phyloP scores from a whole-genome alignment of 2,797 vertebrate species.

The Ficedula albicollis region DNA sequence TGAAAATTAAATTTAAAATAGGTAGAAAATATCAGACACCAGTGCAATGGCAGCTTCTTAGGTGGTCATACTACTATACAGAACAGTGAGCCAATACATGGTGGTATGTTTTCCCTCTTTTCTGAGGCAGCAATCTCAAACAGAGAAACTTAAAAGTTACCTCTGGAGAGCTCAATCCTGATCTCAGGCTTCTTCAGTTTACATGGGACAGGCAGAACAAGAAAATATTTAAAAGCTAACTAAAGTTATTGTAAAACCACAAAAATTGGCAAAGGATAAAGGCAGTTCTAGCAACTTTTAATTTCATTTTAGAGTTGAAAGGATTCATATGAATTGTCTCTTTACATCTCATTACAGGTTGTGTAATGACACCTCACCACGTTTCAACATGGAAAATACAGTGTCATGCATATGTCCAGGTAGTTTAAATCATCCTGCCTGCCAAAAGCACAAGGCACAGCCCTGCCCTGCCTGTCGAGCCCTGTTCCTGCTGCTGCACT shows the following conservation, averaged over 20 bases:
- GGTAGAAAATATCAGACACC: neutral
- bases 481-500: neutral
- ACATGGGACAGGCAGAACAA: neutral
- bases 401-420: neutral
- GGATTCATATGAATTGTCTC: neutral
- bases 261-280: neutral
- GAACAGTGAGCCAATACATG: neutral
- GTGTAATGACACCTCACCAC: neutral
- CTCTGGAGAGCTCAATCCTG: neutral
- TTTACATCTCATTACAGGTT: neutral
- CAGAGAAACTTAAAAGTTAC: neutral
- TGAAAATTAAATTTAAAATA: neutral
- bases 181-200: neutral
- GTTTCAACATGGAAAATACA: conserved; percentile 25
- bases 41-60: neutral
- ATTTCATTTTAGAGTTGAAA: neutral
- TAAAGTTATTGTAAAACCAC: neutral
- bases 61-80: neutral
- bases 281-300: neutral
- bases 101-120: neutral
- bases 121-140: neutral
- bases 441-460: conserved; percentile 22
- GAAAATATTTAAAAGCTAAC: neutral
- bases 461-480: neutral
- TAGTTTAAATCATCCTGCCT: neutral